Percentiles rank a stretch among this genome's conserved stretches.
These are phyloP conservation scores for Vimba vimba DNA, from an alignment of 2,113 vertebrate genomes.

Conservation along the genomic window DNA sequence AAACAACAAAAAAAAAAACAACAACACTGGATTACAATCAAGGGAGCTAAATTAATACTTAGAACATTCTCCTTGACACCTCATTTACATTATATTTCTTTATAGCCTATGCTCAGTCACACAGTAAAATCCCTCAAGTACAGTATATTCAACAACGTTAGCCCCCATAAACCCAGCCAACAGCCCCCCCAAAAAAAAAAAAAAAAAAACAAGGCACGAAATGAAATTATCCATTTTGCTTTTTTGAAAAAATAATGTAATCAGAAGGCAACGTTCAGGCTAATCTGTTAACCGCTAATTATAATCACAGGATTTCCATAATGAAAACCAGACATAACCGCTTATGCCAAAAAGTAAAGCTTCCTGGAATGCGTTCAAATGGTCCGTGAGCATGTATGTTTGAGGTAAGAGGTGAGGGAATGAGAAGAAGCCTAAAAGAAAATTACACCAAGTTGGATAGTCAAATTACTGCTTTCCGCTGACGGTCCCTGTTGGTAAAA, in stretches of 20 bases:
- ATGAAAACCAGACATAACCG: constrained; percentile 67
- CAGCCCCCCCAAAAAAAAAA: constrained; percentile 59
- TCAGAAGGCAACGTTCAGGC: constrained; percentile 68
- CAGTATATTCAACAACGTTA: constrained; percentile 25
- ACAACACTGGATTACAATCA: neutral
- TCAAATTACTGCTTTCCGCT: constrained; percentile 8
- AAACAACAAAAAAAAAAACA: neutral
- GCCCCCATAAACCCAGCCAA: constrained; percentile 56
- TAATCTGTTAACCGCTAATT: constrained; percentile 74
- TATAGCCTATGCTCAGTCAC: constrained; percentile 44
- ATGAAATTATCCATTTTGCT: constrained; percentile 66
- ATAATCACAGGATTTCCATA: constrained; percentile 70
- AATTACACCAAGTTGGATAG: constrained; percentile 42
- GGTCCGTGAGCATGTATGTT: constrained; percentile 28
- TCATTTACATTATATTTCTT: constrained; percentile 41
- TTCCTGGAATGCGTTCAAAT: constrained; percentile 24
- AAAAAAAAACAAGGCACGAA: constrained; percentile 65
- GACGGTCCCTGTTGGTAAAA: constrained; percentile 3
- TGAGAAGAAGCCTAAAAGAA: constrained; percentile 25
- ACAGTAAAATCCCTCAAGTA: constrained; percentile 27
- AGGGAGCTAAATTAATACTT: neutral
- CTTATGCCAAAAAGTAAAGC: constrained; percentile 48
- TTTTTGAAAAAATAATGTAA: constrained; percentile 69
- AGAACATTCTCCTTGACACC: constrained; percentile 1
- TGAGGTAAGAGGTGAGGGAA: neutral